These are phyloP conservation scores for Frieseomelitta varia DNA, from an alignment of 1,140 invertebrate species.

Conservation along the genomic window DNA sequence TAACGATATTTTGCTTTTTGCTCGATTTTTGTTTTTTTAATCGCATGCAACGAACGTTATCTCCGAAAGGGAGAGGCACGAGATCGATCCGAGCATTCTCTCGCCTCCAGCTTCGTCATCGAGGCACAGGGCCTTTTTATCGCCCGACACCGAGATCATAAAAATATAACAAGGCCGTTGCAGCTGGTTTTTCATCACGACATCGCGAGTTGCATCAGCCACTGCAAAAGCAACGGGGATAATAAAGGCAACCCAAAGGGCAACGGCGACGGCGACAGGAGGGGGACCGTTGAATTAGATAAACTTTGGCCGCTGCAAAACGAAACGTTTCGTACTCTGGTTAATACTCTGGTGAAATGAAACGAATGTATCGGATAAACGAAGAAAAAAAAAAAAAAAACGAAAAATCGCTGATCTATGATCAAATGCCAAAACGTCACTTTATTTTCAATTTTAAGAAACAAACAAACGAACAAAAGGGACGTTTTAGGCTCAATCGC, in stretches of 20 bases:
- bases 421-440: background rate
- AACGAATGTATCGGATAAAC: too few relatives aligned
- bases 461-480: too few relatives aligned
- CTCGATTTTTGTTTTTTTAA: background rate
- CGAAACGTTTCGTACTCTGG: background rate
- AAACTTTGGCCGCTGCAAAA: constrained; percentile 13
- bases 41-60: background rate
- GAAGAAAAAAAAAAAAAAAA: background rate
- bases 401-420: background rate
- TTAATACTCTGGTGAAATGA: background rate
- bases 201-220: constrained; percentile 36
- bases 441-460: too few relatives aligned
- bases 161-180: constrained; percentile 51
- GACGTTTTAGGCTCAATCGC: too few relatives aligned
- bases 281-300: background rate
- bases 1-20: too few relatives aligned
- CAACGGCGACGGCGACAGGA: background rate
- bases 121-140: constrained; percentile 25
- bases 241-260: constrained; percentile 18
- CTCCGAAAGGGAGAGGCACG: background rate
- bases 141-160: constrained; percentile 36
- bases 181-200: constrained; percentile 27
- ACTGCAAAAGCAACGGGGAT: constrained; percentile 15
- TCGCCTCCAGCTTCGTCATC: constrained; percentile 8
- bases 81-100: constrained; percentile 16